Evolutionary conservation across 2,797 vertebrate genomes (phyloP).

Genomic region (Erethizon dorsatum): DNA sequence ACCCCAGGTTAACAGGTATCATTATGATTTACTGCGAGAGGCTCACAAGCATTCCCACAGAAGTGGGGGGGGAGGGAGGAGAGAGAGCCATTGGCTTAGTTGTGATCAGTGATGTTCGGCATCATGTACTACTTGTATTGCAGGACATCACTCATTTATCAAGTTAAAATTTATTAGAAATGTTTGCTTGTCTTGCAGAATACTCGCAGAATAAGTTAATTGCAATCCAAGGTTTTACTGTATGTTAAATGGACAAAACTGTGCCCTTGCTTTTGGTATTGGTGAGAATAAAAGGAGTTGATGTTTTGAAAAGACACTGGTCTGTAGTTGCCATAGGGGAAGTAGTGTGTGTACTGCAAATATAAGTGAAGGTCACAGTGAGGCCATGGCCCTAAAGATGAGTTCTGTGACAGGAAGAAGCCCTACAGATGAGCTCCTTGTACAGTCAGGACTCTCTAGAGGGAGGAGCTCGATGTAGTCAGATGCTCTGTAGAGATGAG

Average conservation of each 20-base stretch:
- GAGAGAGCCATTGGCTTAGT: background rate
- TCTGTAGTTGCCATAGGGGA: background rate
- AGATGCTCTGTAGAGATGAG: background rate
- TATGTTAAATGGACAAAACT: background rate
- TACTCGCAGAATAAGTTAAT: background rate
- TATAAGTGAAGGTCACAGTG: background rate
- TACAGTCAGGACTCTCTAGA: background rate
- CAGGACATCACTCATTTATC: background rate
- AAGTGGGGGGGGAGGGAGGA: too few species aligned
- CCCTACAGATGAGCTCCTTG: background rate
- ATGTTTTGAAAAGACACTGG: background rate
- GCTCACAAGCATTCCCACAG: too few species aligned
- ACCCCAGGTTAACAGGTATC: too few species aligned
- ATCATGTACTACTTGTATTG: background rate
- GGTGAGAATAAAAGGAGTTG: background rate
- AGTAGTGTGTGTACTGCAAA: background rate
- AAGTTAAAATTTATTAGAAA: background rate
- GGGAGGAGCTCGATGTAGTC: background rate
- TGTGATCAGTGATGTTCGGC: background rate
- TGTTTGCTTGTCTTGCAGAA: background rate
- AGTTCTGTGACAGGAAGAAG: background rate
- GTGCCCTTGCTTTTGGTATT: background rate
- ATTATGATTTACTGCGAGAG: fast-evolving
- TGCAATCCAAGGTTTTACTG: background rate
- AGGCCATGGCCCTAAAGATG: background rate